phyloP scores from a whole-genome alignment of 2,113 vertebrate genomes.

The Paedocypris sp. region DNA sequence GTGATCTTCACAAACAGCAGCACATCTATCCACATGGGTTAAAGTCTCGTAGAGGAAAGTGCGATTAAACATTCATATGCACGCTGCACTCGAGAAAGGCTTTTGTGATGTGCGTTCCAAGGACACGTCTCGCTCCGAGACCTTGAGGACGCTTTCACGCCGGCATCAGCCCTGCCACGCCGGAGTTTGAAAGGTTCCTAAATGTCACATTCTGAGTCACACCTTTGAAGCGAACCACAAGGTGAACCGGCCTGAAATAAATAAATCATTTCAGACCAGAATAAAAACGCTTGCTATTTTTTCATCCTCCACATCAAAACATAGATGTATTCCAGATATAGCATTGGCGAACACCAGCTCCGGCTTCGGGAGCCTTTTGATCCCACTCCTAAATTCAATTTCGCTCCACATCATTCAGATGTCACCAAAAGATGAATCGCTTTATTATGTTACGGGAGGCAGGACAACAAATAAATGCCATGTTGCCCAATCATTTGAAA shows the following conservation, averaged over 20 bases:
- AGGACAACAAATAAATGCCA: background rate
- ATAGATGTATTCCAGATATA: conserved; percentile 26
- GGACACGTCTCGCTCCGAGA: background rate
- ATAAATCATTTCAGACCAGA: background rate
- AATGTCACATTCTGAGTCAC: conserved; percentile 39
- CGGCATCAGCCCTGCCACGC: conserved; percentile 2
- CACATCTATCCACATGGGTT: background rate
- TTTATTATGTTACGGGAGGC: background rate
- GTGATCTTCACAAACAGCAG: too few relatives aligned
- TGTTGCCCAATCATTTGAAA: background rate
- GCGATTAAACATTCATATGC: background rate
- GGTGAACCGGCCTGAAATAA: background rate
- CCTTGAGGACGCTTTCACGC: background rate
- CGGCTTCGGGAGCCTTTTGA: conserved; percentile 29
- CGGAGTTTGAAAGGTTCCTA: conserved; percentile 22
- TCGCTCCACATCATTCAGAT: conserved; percentile 14
- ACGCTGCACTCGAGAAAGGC: background rate
- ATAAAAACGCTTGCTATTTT: conserved; percentile 26
- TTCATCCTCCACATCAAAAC: conserved; percentile 40
- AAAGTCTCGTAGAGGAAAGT: background rate
- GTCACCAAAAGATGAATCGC: background rate
- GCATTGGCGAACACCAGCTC: conserved; percentile 6
- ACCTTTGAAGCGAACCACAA: conserved; percentile 33
- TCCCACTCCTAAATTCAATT: conserved; percentile 23
- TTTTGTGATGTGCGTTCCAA: background rate